Percentiles rank a stretch among this genome's conserved stretches.
phyloP scores from a whole-genome alignment of 2,113 vertebrate species.

The Larimichthys polyactis region DNA sequence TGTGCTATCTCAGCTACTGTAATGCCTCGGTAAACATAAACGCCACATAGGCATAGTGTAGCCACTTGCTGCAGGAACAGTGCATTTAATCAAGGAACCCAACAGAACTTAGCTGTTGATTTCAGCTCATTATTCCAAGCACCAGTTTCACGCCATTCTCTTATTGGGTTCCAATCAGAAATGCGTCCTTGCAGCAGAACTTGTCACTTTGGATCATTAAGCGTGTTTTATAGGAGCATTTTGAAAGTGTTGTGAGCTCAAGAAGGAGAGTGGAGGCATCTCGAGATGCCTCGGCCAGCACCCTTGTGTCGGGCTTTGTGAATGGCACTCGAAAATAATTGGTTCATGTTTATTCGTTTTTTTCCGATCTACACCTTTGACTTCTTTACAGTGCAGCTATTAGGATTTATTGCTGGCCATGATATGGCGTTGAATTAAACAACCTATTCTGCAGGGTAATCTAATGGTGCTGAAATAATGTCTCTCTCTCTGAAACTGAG shows the following conservation, averaged over 20 bases:
- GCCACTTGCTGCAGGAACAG: conserved; percentile 44
- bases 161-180: conserved; percentile 58
- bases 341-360: conserved; percentile 78
- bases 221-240: conserved; percentile 56
- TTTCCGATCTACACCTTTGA: conserved; percentile 71
- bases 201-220: conserved; percentile 52
- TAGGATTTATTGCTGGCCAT: conserved; percentile 73
- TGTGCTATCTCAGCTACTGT: conserved; percentile 74
- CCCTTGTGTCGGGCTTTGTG: conserved; percentile 1
- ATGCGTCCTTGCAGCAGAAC: conserved; percentile 40
- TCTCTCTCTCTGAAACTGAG: conserved; percentile 72
- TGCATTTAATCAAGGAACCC: conserved; percentile 52
- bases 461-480: conserved; percentile 82
- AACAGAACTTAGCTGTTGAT: conserved; percentile 57
- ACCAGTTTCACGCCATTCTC: conserved; percentile 10
- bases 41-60: conserved; percentile 55
- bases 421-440: conserved; percentile 74
- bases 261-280: conserved; percentile 37
- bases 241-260: conserved; percentile 32
- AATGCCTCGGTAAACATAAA: conserved; percentile 75
- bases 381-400: conserved; percentile 72
- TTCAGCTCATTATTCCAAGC: conserved; percentile 63
- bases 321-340: conserved; percentile 76
- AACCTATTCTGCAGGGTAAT: conserved; percentile 72
- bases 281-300: conserved; percentile 36